These are phyloP conservation scores for Steinernema feltiae DNA, from an alignment of 1,140 invertebrate species.

Conservation along the genomic window DNA sequence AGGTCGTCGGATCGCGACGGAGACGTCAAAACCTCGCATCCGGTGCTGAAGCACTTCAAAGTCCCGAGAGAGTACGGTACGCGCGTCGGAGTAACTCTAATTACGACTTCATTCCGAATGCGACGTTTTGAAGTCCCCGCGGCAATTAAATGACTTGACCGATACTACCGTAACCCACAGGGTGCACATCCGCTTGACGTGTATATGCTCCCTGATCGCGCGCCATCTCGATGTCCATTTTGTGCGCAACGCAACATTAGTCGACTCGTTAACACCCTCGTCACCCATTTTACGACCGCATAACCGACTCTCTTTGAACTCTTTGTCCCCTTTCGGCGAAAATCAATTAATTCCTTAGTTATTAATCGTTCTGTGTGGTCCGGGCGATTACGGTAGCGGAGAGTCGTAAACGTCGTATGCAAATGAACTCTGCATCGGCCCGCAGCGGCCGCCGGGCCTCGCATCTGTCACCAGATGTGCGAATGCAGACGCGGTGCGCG, in stretches of 20 bases:
- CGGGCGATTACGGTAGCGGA: not conserved
- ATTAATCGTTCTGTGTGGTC: not conserved
- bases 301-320: not conserved
- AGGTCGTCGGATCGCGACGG: no score
- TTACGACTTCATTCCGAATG: not conserved
- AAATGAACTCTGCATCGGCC: not conserved
- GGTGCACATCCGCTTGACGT: no score
- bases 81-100: not conserved
- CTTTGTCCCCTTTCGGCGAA: not conserved
- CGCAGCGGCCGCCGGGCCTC: not conserved
- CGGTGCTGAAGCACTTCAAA: not conserved
- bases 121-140: not conserved
- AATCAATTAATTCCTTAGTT: not conserved
- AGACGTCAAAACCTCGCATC: no score
- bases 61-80: not conserved
- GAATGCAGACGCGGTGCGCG: not conserved
- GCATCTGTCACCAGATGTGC: not conserved
- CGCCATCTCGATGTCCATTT: no score
- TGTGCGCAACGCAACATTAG: not conserved
- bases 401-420: no score
- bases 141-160: not conserved
- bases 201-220: not conserved
- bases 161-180: not conserved
- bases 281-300: not conserved
- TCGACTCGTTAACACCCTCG: not conserved